Evolutionary conservation across 2,113 vertebrate species (phyloP), one percentile per base, ranked within the genome.

Genomic region (Tachysurus fulvidraco): DNA sequence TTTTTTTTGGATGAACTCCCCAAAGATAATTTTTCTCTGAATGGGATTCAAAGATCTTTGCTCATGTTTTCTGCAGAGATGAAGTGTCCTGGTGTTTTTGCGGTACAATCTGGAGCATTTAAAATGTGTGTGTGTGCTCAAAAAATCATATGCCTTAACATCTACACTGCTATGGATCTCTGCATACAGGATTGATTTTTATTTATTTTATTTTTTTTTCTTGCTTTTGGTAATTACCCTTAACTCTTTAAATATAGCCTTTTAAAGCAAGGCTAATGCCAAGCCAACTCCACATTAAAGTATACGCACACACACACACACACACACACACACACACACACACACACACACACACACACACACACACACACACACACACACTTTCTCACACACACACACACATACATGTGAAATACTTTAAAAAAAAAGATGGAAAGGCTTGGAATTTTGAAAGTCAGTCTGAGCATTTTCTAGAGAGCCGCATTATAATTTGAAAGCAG

Each of bases 1-100:
- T 41, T 16, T 59, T 92, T 92, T 90, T 80, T 50, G 65, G 83
- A 78, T 73, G 78, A 90, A 89, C 67, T 76, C 78, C 92, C 87
- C 69, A 69, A 55, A 77, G 86, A 52, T 71, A 2, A 65, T 76
- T 84, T 84, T 67, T 69, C 36, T 30, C 62, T 52, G 91, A 92
- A 92, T 94, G 91, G 83, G 84, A 36, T 81, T 55, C 13, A 59
- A 1, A 80, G 19, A 79, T n/a, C 14, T 69, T 21, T 25, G 19
- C 41, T 30, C 23, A 41, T 30, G 2, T 80, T 81, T 69, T 69
- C 19, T 41, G 3, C n/a, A 79, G 59, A 76, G 60, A 74, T 64
- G 0, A 69, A 13, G 7, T 44, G 67, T 52, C n/a, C 65, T 17
- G 19, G 30, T 23, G 67, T 23, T 57, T 83, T 71, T 44, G 21